Evolutionary conservation across 2,113 vertebrate genomes (phyloP).

Genomic region (Triplophysa rosa): DNA sequence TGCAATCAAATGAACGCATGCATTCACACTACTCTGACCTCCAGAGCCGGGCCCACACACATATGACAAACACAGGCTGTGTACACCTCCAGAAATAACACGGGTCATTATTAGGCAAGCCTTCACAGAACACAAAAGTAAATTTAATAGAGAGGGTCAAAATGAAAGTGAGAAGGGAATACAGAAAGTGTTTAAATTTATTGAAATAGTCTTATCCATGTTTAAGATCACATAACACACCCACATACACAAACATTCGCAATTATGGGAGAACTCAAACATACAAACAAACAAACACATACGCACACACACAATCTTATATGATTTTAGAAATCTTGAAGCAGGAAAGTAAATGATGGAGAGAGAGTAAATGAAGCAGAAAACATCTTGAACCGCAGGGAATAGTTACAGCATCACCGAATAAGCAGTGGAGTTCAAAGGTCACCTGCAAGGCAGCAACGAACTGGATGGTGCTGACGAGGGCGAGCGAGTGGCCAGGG

Average conservation of each 20-base stretch:
- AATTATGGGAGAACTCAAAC: constrained; percentile 9
- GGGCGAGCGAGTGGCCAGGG: constrained; percentile 77
- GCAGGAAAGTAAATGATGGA: constrained; percentile 14
- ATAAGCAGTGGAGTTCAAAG: constrained; percentile 10
- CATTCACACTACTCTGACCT: constrained; percentile 35
- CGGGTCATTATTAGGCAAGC: constrained; percentile 3
- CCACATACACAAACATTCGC: constrained; percentile 27
- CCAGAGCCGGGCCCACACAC: constrained; percentile 26
- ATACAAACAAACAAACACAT: neutral
- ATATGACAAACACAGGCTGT: constrained; percentile 13
- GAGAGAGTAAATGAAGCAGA: constrained; percentile 21
- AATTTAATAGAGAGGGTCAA: neutral
- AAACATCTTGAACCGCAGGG: constrained; percentile 34
- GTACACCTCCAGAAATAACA: constrained; percentile 8
- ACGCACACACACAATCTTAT: neutral
- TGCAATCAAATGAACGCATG: constrained; percentile 19
- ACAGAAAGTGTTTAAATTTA: no score
- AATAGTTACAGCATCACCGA: constrained; percentile 13
- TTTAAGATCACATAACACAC: constrained; percentile 33
- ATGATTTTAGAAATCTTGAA: constrained; percentile 8
- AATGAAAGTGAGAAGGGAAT: neutral
- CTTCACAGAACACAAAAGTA: neutral
- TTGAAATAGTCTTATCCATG: no score
- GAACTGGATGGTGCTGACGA: constrained; percentile 98
- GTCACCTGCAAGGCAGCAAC: constrained; percentile 92